Conservation (phyloP, 2,888 invertebrate genomes). For the Acanthosoma haemorrhoidale region DNA sequence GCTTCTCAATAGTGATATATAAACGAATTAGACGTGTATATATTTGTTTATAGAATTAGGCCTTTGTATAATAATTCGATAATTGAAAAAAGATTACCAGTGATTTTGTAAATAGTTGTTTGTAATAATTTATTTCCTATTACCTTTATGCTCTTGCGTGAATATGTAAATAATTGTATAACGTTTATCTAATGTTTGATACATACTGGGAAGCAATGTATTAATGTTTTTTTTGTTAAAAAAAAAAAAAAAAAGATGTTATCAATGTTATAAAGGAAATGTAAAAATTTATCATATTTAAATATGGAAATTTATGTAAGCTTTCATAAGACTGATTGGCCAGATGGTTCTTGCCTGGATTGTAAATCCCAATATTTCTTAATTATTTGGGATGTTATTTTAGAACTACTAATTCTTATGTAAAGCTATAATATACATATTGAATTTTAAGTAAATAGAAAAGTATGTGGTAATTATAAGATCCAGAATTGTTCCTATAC, state of each 20-base stretch:
- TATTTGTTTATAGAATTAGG: slow-evolving; percentile 18
- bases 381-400: neutral
- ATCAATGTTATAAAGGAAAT: neutral
- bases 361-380: neutral
- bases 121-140: slow-evolving; percentile 20
- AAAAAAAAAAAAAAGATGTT: neutral
- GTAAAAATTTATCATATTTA: neutral
- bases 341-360: slow-evolving; percentile 19
- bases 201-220: slow-evolving; percentile 8
- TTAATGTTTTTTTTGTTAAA: neutral
- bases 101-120: slow-evolving; percentile 18
- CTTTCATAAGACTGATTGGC: slow-evolving; percentile 24
- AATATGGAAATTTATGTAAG: slow-evolving; percentile 8
- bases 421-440: slow-evolving; percentile 14
- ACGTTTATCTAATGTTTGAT: neutral
- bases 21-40: slow-evolving; percentile 25
- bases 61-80: slow-evolving; percentile 13
- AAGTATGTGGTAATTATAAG: slow-evolving; percentile 8
- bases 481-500: slow-evolving; percentile 19
- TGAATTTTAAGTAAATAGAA: slow-evolving; percentile 7
- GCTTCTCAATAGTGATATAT: slow-evolving; percentile 28
- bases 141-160: slow-evolving; percentile 16
- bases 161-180: slow-evolving; percentile 14
- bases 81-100: slow-evolving; percentile 13
- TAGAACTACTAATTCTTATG: slow-evolving; percentile 14